A percentile compares a stretch with the other conserved stretches of the same genome.
Conservation (phyloP, 1,140 invertebrate species). For the Eumaeus atala region DNA sequence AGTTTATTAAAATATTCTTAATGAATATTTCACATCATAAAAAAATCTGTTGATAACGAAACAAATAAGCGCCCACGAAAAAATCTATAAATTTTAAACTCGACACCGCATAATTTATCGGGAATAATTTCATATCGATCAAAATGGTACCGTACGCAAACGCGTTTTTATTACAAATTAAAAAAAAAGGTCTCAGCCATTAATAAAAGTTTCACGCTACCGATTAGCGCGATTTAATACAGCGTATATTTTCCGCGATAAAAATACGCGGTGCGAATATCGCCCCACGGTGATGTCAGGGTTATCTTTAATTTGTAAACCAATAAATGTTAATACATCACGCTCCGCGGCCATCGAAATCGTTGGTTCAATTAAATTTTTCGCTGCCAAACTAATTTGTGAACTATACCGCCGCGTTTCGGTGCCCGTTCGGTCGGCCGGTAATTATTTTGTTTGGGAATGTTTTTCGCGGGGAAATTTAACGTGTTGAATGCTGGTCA, state of each 20-base stretch:
- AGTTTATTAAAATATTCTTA: conserved; percentile 18
- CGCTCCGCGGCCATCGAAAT: conserved; percentile 37
- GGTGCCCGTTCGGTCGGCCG: conserved; percentile 35
- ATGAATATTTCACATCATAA: conserved; percentile 21
- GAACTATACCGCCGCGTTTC: conserved; percentile 53
- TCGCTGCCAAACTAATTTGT: conserved; percentile 64
- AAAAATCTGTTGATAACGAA: conserved; percentile 36
- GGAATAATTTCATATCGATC: conserved; percentile 47
- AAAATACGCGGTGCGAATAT: conserved; percentile 40
- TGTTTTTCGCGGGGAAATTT: conserved; percentile 61
- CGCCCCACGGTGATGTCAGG: conserved; percentile 33
- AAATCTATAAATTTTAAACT: conserved; percentile 46
- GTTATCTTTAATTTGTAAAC: conserved; percentile 67
- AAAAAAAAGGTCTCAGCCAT: conserved; percentile 34
- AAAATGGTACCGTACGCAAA: conserved; percentile 30
- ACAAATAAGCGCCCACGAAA: conserved; percentile 39
- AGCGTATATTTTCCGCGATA: conserved; percentile 45
- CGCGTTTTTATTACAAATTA: conserved; percentile 37
- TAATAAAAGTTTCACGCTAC: conserved; percentile 53
- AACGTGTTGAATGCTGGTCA: conserved; percentile 60
- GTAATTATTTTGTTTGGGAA: conserved; percentile 65
- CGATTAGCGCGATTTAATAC: conserved; percentile 58
- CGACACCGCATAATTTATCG: conserved; percentile 48
- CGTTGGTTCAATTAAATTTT: conserved; percentile 60
- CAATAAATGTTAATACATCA: conserved; percentile 71